Evolutionary conservation across 2,797 vertebrate species (phyloP).

Genomic region (Euthynnus affinis): DNA sequence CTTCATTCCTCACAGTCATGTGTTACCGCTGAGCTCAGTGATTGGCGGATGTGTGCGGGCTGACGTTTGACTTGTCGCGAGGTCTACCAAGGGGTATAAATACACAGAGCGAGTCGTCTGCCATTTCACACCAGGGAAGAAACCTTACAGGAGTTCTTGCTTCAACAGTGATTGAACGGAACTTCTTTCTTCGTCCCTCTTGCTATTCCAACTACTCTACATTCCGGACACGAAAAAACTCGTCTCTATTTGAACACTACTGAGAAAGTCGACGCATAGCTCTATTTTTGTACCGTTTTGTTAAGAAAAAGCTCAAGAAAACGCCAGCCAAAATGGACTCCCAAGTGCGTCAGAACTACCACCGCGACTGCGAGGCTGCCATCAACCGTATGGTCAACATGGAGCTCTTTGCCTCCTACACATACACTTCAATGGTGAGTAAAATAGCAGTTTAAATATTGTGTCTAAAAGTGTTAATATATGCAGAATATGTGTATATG

Average conservation of each 20-base stretch:
- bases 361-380: slow-evolving; percentile 88
- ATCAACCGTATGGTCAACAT: slow-evolving; percentile 90
- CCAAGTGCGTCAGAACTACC: slow-evolving; percentile 91
- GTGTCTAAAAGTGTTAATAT: background rate
- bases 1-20: slow-evolving; percentile 4
- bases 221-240: background rate
- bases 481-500: background rate
- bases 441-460: accelerated
- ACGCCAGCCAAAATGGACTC: slow-evolving; percentile 86
- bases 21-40: background rate
- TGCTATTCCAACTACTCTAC: accelerated
- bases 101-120: accelerated
- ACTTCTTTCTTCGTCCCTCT: slow-evolving; percentile 57
- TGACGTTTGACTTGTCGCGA: slow-evolving; percentile 5
- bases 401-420: slow-evolving; percentile 88
- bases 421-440: slow-evolving; percentile 89
- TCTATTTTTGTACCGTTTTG: slow-evolving; percentile 76
- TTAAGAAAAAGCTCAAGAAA: slow-evolving; percentile 62
- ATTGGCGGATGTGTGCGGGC: slow-evolving; percentile 37
- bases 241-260: slow-evolving; percentile 45
- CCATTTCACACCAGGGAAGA: slow-evolving; percentile 21
- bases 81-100: slow-evolving; percentile 58
- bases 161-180: slow-evolving; percentile 90
- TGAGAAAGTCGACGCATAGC: slow-evolving; percentile 17
- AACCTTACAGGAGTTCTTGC: slow-evolving; percentile 76